A percentile compares a stretch with the other conserved stretches of the same genome.
These are phyloP conservation scores for Varanus salvator DNA, from an alignment of 2,113 vertebrate genomes.

Conservation along the genomic window DNA sequence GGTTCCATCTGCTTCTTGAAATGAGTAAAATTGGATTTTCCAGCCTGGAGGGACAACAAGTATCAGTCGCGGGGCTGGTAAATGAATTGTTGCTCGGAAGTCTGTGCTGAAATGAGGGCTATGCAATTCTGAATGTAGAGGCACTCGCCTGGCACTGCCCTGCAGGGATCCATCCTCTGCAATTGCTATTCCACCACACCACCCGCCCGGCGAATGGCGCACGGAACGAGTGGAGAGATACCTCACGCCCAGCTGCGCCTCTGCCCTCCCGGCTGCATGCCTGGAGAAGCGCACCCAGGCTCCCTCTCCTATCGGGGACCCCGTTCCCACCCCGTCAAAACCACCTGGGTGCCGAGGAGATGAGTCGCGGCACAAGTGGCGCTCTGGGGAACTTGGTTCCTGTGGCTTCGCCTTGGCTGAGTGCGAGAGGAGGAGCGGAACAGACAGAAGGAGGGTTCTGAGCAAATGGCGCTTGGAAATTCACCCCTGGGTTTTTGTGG, in stretches of 20 bases:
- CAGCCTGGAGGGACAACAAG: background rate
- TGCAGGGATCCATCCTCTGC: background rate
- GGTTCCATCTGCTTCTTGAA: slow-evolving; percentile 21
- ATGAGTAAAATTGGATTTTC: slow-evolving; percentile 22
- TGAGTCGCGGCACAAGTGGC: background rate
- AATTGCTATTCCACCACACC: slow-evolving; percentile 9
- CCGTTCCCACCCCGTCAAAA: background rate
- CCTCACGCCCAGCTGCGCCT: background rate
- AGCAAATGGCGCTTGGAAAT: no score
- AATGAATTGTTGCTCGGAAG: background rate
- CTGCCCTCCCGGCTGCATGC: background rate
- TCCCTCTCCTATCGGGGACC: no score
- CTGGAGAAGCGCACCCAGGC: no score
- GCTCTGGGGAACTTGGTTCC: background rate
- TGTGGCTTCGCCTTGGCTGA: background rate
- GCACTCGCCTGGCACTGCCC: background rate
- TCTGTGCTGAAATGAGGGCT: background rate
- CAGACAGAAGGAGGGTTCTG: background rate
- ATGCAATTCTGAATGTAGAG: background rate
- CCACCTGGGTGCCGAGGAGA: background rate
- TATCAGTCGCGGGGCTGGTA: background rate
- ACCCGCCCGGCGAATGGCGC: background rate
- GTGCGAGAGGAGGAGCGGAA: no score
- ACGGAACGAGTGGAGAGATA: background rate
- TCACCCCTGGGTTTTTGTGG: no score